phyloP scores from a whole-genome alignment of 2,888 invertebrate species.

The Zaprionus obscuricornis region DNA sequence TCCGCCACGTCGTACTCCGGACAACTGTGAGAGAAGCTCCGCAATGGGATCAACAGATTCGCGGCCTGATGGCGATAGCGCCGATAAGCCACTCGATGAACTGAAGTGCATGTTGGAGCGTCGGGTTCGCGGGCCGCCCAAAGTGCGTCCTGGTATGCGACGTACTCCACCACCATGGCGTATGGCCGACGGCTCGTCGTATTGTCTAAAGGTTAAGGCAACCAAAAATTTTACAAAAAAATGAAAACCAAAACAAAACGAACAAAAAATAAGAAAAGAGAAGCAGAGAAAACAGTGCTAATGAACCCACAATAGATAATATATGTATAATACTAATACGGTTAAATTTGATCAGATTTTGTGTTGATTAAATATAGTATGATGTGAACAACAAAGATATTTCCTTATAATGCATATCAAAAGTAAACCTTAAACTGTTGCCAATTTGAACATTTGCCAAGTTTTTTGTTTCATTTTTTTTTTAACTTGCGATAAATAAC shows the following conservation, averaged over 20 bases:
- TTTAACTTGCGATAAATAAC: too few relatives aligned
- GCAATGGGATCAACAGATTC: slow-evolving; percentile 98
- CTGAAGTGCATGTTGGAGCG: slow-evolving; percentile 98
- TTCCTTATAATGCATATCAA: too few relatives aligned
- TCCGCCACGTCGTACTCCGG: slow-evolving; percentile 91
- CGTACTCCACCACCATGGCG: slow-evolving; percentile 88
- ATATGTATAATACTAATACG: too few relatives aligned
- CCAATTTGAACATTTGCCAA: too few relatives aligned
- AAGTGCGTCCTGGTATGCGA: slow-evolving; percentile 91
- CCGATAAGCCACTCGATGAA: slow-evolving; percentile 93
- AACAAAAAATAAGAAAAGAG: too few relatives aligned
- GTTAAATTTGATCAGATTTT: too few relatives aligned
- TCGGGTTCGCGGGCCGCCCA: slow-evolving; percentile 90
- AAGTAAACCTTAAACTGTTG: too few relatives aligned
- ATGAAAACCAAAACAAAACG: too few relatives aligned
- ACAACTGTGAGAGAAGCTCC: slow-evolving; percentile 96
- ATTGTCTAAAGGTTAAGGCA: slow-evolving; percentile 85
- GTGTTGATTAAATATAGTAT: neutral
- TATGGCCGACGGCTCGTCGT: slow-evolving; percentile 95
- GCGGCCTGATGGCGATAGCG: slow-evolving; percentile 92
- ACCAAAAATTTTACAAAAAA: slow-evolving; percentile 23
- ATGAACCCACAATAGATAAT: too few relatives aligned
- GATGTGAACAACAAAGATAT: too few relatives aligned
- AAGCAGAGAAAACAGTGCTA: too few relatives aligned
- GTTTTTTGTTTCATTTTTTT: too few relatives aligned